Percentiles rank a stretch among this genome's conserved stretches.
Evolutionary conservation across 1,140 invertebrate species (phyloP).

Genomic region (Diorhabda carinulata): DNA sequence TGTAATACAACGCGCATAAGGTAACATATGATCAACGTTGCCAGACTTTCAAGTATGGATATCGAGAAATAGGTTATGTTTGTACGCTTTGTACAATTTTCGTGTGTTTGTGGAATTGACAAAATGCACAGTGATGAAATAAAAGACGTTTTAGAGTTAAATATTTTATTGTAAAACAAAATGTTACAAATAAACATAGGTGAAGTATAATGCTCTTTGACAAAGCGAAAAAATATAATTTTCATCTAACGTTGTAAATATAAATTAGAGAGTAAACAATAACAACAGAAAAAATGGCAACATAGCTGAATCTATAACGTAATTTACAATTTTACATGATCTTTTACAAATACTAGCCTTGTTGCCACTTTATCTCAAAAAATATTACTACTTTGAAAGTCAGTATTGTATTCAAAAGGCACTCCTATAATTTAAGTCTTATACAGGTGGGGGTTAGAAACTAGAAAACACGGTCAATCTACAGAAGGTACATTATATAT

Average conservation of each 20-base stretch:
- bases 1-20: too few relatives aligned
- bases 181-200: conserved; percentile 35
- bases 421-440: conserved; percentile 39
- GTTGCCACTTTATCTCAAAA: conserved; percentile 1
- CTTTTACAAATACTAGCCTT: background rate
- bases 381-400: conserved; percentile 1
- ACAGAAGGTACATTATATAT: conserved; percentile 7
- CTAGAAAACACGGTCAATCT: conserved; percentile 13
- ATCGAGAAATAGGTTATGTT: too few relatives aligned
- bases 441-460: conserved; percentile 20
- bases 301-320: background rate
- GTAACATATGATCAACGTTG: too few relatives aligned
- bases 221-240: conserved; percentile 27
- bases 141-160: conserved; percentile 6
- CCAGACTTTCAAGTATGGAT: too few relatives aligned
- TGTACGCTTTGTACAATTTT: too few relatives aligned
- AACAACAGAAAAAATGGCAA: conserved; percentile 21
- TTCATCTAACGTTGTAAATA: conserved; percentile 30
- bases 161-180: conserved; percentile 37
- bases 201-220: conserved; percentile 18
- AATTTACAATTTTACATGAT: background rate
- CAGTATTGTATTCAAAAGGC: conserved; percentile 38
- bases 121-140: too few relatives aligned
- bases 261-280: conserved; percentile 26
- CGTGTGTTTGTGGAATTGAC: too few relatives aligned